These are phyloP conservation scores for Odontocolon sp. DNA, from an alignment of 2,888 invertebrate genomes.

Conservation along the genomic window DNA sequence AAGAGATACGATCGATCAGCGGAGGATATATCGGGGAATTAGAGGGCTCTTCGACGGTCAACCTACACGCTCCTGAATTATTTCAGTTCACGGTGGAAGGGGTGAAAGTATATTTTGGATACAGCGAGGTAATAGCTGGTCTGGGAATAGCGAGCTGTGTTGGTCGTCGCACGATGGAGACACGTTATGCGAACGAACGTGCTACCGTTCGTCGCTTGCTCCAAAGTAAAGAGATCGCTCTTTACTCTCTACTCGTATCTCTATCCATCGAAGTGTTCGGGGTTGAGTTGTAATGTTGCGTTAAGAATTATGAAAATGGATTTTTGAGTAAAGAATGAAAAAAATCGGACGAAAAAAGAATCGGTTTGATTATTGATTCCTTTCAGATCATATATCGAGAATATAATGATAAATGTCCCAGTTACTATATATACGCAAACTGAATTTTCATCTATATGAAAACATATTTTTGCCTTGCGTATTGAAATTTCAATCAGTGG, in stretches of 20 bases:
- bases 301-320: background rate
- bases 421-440: no score
- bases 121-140: slow-evolving; percentile 69
- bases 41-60: background rate
- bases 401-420: background rate
- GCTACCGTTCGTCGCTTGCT: no score
- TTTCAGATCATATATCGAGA: background rate
- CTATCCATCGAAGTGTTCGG: background rate
- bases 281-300: background rate
- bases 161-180: slow-evolving; percentile 2
- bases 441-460: no score
- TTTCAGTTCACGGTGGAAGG: slow-evolving; percentile 65
- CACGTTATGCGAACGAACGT: slow-evolving; percentile 1
- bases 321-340: background rate
- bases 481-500: no score
- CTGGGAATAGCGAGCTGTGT: slow-evolving; percentile 65
- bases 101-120: slow-evolving; percentile 72
- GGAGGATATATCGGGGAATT: background rate
- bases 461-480: no score
- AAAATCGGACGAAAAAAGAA: background rate
- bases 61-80: slow-evolving; percentile 65
- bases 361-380: background rate
- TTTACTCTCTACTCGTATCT: background rate
- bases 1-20: slow-evolving; percentile 22
- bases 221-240: no score